Conservation (phyloP, 1,140 invertebrate species). For the Himalopsyche phryganea region DNA sequence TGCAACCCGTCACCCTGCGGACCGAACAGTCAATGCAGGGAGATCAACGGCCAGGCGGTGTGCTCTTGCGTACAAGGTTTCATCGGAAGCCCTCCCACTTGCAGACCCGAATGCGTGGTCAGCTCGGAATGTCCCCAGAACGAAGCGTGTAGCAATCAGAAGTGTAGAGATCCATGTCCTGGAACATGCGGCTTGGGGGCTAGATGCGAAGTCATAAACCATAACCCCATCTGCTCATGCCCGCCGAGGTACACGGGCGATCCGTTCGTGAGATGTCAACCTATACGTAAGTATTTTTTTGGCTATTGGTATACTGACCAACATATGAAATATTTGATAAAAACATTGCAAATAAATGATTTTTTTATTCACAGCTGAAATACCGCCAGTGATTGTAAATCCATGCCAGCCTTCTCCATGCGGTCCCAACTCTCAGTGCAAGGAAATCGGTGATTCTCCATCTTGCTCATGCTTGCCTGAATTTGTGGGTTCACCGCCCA, state of each 20-base stretch:
- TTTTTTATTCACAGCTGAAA: conserved; percentile 48
- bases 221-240: conserved; percentile 62
- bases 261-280: conserved; percentile 56
- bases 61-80: conserved; percentile 61
- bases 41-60: conserved; percentile 53
- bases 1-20: conserved; percentile 62
- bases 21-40: conserved; percentile 60
- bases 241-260: conserved; percentile 57
- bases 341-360: background rate
- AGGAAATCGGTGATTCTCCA: conserved; percentile 55
- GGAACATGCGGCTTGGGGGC: conserved; percentile 64
- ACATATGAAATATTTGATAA: no score
- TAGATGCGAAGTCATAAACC: conserved; percentile 59
- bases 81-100: conserved; percentile 60
- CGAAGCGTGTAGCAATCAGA: conserved; percentile 60
- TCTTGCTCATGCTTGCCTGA: conserved; percentile 63
- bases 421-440: conserved; percentile 67
- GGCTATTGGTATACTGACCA: no score
- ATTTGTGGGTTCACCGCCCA: conserved; percentile 61
- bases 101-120: conserved; percentile 61
- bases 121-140: conserved; percentile 62
- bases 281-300: conserved; percentile 44
- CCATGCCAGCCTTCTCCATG: conserved; percentile 68
- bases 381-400: conserved; percentile 50
- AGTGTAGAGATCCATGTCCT: conserved; percentile 62